Evolutionary conservation across 2,888 invertebrate genomes (phyloP), one percentile per base, ranked within the genome.

Genomic region (Amblyjoppa fuscipennis): DNA sequence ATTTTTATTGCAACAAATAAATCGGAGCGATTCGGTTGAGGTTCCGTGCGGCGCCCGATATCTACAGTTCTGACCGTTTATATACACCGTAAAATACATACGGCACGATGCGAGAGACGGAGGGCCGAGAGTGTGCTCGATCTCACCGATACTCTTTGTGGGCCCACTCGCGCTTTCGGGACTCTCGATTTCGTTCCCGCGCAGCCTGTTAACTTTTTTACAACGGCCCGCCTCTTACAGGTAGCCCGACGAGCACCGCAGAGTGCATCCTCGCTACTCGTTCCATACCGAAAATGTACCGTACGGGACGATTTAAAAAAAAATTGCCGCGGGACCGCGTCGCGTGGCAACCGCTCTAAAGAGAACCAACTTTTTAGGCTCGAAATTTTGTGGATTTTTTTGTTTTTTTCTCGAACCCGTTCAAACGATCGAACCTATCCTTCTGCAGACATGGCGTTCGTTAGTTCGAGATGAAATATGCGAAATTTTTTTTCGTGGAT

Each of bases 1-100:
- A 83, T 83, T 85, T 85, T 85, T 85, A 83, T 83, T 85, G 70
- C 76, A 80, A 85, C 85, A 85, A 85, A 85, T 85, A 85, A 85
- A 85, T 85, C 85, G 75, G 71, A 73, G 76, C 85, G 83, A 64
- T 77, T 51, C 77, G 66, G 74, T 49, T 31, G 69, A 59, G n/a
- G 38, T 59, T 74, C 80, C 79, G 51, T 75, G 64, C 79, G 81
- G 70, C 61, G 77, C 68, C 45, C 74, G 34, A 41, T 75, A 73
- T 56, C 41, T 77, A 66, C 64, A n/a, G 34, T 64, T 64, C 64
- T 31, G n/a, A 34, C 64, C 16, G 64, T 64, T 16, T 31, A 64
- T 64, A 34, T 34, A 64, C 64, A 64, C 64, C 31, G 34, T 64
- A 64, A 64, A 64, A 64, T 34, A 64, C 34, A 34, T 64, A 34